Evolutionary conservation across 1,140 invertebrate genomes (phyloP).

Genomic region (Pachyrhynchus sulphureomaculatus): DNA sequence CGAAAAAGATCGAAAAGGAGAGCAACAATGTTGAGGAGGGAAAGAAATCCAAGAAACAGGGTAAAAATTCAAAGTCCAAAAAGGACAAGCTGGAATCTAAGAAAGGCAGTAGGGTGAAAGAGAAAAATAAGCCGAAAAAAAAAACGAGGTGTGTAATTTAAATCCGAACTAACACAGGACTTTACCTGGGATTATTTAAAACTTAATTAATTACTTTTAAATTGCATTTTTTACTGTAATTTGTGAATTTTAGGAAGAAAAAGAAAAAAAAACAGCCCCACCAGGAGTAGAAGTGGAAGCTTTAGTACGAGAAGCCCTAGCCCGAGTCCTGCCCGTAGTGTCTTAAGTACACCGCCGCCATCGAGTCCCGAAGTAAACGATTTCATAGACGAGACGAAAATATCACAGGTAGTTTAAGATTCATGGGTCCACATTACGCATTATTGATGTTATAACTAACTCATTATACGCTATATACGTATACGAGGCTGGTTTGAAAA

Average conservation of each 20-base stretch:
- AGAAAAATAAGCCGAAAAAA: slow-evolving; percentile 23
- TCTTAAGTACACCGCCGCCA: slow-evolving; percentile 32
- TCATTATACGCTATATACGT: too few species aligned
- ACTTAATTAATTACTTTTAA: not conserved
- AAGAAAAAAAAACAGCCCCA: slow-evolving; percentile 38
- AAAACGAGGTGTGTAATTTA: slow-evolving; percentile 35
- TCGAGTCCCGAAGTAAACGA: slow-evolving; percentile 25
- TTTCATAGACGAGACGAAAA: not conserved
- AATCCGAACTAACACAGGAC: not conserved
- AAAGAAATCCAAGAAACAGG: slow-evolving; percentile 12
- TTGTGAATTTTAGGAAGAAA: slow-evolving; percentile 2
- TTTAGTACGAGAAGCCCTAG: slow-evolving; percentile 50
- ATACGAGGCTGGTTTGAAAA: too few species aligned
- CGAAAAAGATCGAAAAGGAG: slow-evolving; percentile 31
- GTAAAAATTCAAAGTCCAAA: not conserved
- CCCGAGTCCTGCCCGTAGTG: slow-evolving; percentile 49
- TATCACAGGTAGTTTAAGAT: too few species aligned
- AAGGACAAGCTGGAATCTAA: slow-evolving; percentile 47
- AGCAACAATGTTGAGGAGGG: slow-evolving; percentile 25
- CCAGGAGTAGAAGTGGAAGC: slow-evolving; percentile 44
- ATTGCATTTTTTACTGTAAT: not conserved
- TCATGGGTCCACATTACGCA: too few species aligned
- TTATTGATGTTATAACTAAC: too few species aligned
- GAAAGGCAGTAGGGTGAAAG: slow-evolving; percentile 25
- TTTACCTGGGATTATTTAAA: too few species aligned